phyloP scores from a whole-genome alignment of 2,888 invertebrate genomes.

The Heliconius cydno region DNA sequence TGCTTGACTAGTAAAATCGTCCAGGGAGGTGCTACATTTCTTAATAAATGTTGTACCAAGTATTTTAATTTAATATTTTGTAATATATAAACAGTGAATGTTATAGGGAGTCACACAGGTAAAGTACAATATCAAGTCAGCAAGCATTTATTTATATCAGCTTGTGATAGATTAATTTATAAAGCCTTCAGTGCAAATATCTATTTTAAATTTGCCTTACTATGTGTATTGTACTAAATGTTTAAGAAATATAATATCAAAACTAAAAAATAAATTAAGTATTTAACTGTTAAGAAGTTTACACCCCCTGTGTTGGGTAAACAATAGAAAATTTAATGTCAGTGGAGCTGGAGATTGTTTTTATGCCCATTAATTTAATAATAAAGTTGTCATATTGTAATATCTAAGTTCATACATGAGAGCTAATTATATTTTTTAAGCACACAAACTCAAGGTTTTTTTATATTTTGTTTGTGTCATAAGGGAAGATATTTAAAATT shows the following conservation, averaged over 20 bases:
- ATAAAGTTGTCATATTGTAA: neutral
- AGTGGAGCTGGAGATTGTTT: neutral
- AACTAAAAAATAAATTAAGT: slow-evolving; percentile 27
- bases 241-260: slow-evolving; percentile 28
- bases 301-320: neutral
- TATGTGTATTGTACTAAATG: slow-evolving; percentile 33
- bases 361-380: slow-evolving; percentile 13
- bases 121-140: slow-evolving; percentile 15
- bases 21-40: slow-evolving; percentile 50
- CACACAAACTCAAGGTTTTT: neutral
- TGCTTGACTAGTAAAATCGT: slow-evolving; percentile 44
- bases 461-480: neutral
- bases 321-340: slow-evolving; percentile 22
- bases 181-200: slow-evolving; percentile 34
- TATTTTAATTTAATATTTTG: slow-evolving; percentile 28
- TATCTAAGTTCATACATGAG: slow-evolving; percentile 3
- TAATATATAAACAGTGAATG: neutral
- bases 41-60: slow-evolving; percentile 40
- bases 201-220: slow-evolving; percentile 40
- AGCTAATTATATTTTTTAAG: slow-evolving; percentile 10
- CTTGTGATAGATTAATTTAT: slow-evolving; percentile 12
- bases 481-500: slow-evolving; percentile 3
- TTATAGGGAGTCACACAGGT: slow-evolving; percentile 14
- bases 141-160: slow-evolving; percentile 10
- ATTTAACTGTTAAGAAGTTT: slow-evolving; percentile 34